Percentiles rank a stretch among this genome's conserved stretches.
phyloP scores from a whole-genome alignment of 1,140 invertebrate species.

The Brachionus asplanchnoidis region DNA sequence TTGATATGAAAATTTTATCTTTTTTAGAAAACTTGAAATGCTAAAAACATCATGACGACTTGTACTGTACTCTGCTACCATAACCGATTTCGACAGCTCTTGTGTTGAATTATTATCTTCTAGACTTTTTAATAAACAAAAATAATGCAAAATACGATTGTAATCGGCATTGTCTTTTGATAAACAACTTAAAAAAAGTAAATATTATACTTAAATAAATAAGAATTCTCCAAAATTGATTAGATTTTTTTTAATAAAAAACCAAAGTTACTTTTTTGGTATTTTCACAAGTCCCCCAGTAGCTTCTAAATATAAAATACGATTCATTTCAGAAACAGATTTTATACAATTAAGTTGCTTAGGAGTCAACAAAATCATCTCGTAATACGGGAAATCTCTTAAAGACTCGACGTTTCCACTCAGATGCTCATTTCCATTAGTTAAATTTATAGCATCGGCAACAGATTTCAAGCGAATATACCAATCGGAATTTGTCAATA shows the following conservation, averaged over 20 bases:
- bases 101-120: not conserved
- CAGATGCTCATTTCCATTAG: not conserved
- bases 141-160: slow-evolving; percentile 16
- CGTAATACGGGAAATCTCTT: not conserved
- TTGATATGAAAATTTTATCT: slow-evolving; percentile 15
- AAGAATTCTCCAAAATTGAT: not conserved
- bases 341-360: slow-evolving; percentile 6
- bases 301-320: not conserved
- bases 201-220: not conserved
- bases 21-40: slow-evolving; percentile 2
- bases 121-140: slow-evolving; percentile 16
- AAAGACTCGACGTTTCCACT: not conserved
- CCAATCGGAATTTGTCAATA: slow-evolving; percentile 2
- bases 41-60: slow-evolving; percentile 21
- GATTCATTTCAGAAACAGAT: not conserved
- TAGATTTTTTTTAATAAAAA: not conserved
- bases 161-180: not conserved
- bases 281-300: slow-evolving; percentile 5
- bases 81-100: slow-evolving; percentile 17
- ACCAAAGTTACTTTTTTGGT: not conserved
- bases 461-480: not conserved
- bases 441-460: not conserved
- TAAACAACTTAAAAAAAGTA: slow-evolving; percentile 1
- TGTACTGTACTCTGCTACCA: slow-evolving; percentile 13
- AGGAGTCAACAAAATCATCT: not conserved